Evolutionary conservation across 2,113 vertebrate genomes (phyloP).

Genomic region (Rhinoptilus africanus): DNA sequence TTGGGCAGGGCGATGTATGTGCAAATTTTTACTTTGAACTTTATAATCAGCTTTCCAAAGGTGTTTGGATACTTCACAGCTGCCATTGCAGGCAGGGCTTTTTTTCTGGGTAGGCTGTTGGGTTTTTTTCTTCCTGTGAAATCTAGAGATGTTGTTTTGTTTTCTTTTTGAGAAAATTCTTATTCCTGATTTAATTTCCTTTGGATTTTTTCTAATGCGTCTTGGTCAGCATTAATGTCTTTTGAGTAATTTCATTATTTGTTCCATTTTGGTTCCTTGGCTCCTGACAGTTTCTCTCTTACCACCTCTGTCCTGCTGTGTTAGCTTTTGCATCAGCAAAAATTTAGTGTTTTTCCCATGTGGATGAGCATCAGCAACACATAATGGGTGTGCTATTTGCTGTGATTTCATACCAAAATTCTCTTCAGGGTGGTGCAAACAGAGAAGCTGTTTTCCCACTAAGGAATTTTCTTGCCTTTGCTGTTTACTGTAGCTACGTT

Average conservation of each 20-base stretch:
- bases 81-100: background rate
- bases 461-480: background rate
- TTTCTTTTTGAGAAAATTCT: background rate
- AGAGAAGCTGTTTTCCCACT: background rate
- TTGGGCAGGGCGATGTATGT: fast-evolving
- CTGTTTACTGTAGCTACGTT: fast-evolving
- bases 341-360: background rate
- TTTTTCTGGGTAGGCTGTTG: background rate
- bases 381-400: background rate
- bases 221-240: background rate
- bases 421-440: background rate
- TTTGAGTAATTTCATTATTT: background rate
- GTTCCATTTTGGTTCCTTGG: fast-evolving
- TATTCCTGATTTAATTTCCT: background rate
- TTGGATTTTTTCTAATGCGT: background rate
- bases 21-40: background rate
- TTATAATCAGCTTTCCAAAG: background rate
- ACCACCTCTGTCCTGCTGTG: background rate
- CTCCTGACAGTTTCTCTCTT: background rate
- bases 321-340: background rate
- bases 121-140: background rate
- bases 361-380: background rate
- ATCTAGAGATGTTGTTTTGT: background rate
- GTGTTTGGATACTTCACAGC: background rate
- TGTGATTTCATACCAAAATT: background rate